Conservation (phyloP, 2,888 invertebrate genomes). For the Torymus tubicola region DNA sequence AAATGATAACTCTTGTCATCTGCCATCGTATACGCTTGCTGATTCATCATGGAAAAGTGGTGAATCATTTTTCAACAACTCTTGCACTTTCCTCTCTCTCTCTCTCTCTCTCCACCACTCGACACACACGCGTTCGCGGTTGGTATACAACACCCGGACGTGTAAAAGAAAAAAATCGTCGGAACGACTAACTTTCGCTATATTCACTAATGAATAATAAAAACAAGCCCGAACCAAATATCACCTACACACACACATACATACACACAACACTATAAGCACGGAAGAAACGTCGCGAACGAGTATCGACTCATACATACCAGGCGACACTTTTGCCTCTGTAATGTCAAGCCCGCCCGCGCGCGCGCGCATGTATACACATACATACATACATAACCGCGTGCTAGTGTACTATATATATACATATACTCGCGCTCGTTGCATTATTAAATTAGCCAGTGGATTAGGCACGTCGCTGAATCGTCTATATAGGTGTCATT, state of each 20-base stretch:
- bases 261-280: no score
- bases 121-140: no score
- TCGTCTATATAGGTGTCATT: background rate
- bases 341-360: conserved; percentile 36
- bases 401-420: background rate
- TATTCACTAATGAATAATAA: no score
- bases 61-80: conserved; percentile 34
- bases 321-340: conserved; percentile 19
- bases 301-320: background rate
- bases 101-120: no score
- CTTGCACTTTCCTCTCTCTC: background rate
- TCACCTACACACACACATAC: background rate
- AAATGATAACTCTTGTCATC: conserved; percentile 26
- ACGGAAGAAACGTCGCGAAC: background rate
- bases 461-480: conserved; percentile 44
- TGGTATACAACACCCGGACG: no score
- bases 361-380: background rate
- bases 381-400: no score
- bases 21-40: background rate
- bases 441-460: conserved; percentile 49
- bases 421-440: conserved; percentile 9
- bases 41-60: conserved; percentile 40
- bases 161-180: no score
- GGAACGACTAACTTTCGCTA: no score
- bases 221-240: no score